These are phyloP conservation scores for Epinotia demarniana DNA, from an alignment of 2,888 invertebrate species.

Conservation along the genomic window DNA sequence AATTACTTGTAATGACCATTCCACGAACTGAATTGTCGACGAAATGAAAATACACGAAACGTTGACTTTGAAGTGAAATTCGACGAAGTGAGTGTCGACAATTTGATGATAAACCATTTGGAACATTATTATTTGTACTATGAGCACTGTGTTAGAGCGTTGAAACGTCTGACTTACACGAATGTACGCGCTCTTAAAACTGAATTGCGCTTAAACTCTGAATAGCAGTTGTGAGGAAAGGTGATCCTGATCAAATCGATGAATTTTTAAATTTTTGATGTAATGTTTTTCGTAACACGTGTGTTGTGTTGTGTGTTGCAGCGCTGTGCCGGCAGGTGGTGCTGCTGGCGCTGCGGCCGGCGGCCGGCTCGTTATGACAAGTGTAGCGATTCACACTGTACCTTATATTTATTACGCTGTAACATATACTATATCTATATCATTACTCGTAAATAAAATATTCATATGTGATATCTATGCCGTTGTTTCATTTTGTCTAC, in stretches of 20 bases:
- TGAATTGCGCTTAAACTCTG: too few relatives aligned
- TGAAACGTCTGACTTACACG: too few relatives aligned
- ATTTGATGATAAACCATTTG: too few relatives aligned
- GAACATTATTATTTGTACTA: too few relatives aligned
- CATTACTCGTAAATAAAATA: conserved; percentile 82
- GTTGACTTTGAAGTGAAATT: too few relatives aligned
- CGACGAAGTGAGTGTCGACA: too few relatives aligned
- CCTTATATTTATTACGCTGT: conserved; percentile 83
- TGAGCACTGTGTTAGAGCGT: too few relatives aligned
- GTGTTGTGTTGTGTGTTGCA: conserved; percentile 62
- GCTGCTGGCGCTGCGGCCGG: conserved; percentile 85
- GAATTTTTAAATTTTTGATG: background rate
- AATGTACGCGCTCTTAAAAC: too few relatives aligned
- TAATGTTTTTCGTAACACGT: background rate
- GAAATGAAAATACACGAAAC: too few relatives aligned
- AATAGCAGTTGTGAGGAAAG: too few relatives aligned
- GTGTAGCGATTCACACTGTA: conserved; percentile 77
- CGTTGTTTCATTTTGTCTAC: conserved; percentile 52
- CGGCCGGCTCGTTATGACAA: conserved; percentile 82
- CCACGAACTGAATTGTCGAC: too few relatives aligned
- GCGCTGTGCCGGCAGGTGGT: conserved; percentile 83
- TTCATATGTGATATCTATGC: conserved; percentile 82
- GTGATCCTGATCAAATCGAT: background rate
- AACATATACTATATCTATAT: conserved; percentile 78
- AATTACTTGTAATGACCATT: too few relatives aligned